Evolutionary conservation across 2,797 vertebrate genomes (phyloP).

Genomic region (Stomatorhinus walkeri): DNA sequence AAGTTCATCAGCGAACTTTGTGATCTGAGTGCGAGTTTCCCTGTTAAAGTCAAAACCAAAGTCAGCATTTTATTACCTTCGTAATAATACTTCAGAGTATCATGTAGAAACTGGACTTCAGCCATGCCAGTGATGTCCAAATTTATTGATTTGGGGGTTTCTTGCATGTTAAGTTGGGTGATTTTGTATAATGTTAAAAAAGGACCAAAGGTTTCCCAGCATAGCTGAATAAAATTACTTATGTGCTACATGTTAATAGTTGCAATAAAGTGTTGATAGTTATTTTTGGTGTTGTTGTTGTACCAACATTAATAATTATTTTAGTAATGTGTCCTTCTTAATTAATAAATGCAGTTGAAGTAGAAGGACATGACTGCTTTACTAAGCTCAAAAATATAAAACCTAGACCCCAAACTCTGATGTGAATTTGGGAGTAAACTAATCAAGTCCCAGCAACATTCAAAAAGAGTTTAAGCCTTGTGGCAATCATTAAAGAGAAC

Average conservation of each 20-base stretch:
- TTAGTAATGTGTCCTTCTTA: background rate
- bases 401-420: background rate
- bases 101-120: background rate
- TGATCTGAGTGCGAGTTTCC: constrained; percentile 39
- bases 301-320: background rate
- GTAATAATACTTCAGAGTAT: background rate
- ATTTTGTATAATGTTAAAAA: background rate
- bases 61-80: background rate
- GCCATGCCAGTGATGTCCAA: background rate
- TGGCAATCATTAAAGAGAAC: background rate
- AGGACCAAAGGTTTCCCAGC: background rate
- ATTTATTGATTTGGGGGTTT: background rate
- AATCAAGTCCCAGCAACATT: background rate
- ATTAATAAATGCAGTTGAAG: background rate
- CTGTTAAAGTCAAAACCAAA: constrained; percentile 18
- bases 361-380: background rate
- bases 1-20: constrained; percentile 50
- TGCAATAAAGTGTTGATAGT: background rate
- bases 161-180: background rate
- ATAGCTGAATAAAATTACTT: background rate
- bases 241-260: background rate
- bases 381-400: background rate
- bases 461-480: background rate
- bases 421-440: background rate
- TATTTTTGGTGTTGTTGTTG: background rate